Evolutionary conservation across 2,113 vertebrate species (phyloP).

Genomic region (Balaeniceps rex): DNA sequence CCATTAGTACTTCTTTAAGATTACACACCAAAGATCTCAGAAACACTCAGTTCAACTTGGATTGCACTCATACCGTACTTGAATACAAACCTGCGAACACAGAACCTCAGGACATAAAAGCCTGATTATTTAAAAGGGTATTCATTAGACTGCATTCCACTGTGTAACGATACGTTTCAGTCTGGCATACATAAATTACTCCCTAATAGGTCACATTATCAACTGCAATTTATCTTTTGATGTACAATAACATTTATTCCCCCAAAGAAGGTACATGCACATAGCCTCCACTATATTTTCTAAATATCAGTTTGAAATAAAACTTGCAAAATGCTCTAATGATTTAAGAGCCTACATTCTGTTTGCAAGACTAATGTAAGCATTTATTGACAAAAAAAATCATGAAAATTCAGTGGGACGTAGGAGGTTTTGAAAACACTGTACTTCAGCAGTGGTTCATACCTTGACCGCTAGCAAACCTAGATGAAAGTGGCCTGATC

Average conservation of each 20-base stretch:
- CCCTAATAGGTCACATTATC: background rate
- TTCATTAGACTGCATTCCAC: background rate
- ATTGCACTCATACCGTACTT: background rate
- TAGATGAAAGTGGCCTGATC: background rate
- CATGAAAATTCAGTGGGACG: background rate
- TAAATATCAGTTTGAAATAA: conserved; percentile 4
- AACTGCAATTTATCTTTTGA: conserved; percentile 22
- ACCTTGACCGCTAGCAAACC: background rate
- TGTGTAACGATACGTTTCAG: background rate
- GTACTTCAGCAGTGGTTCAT: background rate
- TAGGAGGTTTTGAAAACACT: background rate
- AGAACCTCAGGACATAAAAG: background rate
- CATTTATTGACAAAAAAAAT: background rate
- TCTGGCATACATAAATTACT: background rate
- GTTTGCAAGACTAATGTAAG: background rate
- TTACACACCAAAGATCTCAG: background rate
- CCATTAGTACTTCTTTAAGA: background rate
- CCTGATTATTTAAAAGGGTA: background rate
- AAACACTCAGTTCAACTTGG: background rate
- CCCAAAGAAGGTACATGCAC: background rate
- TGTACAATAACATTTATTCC: background rate
- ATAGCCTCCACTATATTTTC: background rate
- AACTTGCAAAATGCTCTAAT: background rate
- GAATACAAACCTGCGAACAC: background rate
- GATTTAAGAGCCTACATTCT: background rate